Percentiles rank a stretch among this genome's conserved stretches.
phyloP scores from a whole-genome alignment of 2,113 vertebrate genomes.

The Otus sunia region DNA sequence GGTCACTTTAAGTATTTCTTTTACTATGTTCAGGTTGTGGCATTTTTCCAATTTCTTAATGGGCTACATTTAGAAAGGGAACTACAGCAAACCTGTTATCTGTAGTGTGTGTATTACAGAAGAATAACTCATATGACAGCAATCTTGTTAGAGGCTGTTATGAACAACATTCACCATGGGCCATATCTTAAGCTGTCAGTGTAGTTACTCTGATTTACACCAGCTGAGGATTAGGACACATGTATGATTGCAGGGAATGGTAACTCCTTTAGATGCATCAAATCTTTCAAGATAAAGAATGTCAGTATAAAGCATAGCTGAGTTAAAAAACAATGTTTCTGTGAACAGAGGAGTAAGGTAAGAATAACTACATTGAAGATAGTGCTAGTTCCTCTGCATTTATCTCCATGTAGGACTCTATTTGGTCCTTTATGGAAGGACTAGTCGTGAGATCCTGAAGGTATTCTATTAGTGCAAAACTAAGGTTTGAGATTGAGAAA shows the following conservation, averaged over 20 bases:
- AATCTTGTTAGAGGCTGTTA: not conserved
- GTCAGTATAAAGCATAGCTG: not conserved
- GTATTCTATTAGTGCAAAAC: not conserved
- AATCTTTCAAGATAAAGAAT: slow-evolving; percentile 9
- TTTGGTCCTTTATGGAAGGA: not conserved
- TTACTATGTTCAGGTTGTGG: not conserved
- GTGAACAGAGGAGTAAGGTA: not conserved
- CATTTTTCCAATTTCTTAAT: slow-evolving; percentile 14
- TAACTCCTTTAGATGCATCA: not conserved
- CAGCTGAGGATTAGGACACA: not conserved
- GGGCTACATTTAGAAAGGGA: not conserved
- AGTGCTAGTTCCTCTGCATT: not conserved
- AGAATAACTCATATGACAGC: slow-evolving; percentile 4
- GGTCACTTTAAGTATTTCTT: slow-evolving; percentile 11
- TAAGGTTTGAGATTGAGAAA: not conserved
- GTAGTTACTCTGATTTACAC: slow-evolving; percentile 2
- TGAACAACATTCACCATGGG: not conserved
- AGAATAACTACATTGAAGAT: not conserved
- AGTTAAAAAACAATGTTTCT: not conserved
- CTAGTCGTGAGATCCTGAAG: not conserved
- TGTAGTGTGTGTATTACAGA: not conserved
- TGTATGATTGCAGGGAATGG: not conserved
- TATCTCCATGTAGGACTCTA: not conserved
- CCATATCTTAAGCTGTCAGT: not conserved
- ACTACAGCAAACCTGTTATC: not conserved